phyloP scores from a whole-genome alignment of 92 coral and sea anemone species.

The Zoanthus gigantus region DNA sequence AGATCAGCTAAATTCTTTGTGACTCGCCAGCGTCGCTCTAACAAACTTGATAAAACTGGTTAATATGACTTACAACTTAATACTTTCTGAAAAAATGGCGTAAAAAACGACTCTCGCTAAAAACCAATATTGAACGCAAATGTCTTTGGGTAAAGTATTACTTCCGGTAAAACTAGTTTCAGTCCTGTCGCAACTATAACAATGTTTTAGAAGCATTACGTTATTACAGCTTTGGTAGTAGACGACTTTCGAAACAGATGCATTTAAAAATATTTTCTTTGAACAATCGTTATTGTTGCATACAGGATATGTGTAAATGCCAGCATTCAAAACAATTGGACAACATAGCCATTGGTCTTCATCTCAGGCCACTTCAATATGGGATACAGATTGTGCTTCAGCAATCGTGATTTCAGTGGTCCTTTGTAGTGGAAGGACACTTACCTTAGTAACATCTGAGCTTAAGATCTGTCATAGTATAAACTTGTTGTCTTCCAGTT shows the following conservation, averaged over 20 bases:
- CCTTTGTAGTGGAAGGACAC: neutral
- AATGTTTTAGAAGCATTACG: neutral
- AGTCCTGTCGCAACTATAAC: no score
- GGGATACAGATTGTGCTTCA: neutral
- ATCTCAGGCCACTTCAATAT: neutral
- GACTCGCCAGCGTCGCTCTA: no score
- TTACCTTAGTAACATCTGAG: neutral
- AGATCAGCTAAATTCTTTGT: no score
- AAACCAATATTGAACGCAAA: no score
- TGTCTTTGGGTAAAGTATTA: no score
- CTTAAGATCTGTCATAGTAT: constrained; percentile 10
- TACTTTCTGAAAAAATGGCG: no score
- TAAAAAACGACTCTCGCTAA: no score
- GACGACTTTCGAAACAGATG: neutral
- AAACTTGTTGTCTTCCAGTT: constrained; percentile 8
- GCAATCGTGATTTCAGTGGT: neutral
- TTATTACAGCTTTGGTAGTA: neutral
- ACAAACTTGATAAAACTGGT: no score
- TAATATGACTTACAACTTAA: no score
- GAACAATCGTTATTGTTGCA: constrained; percentile 17
- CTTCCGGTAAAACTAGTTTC: no score
- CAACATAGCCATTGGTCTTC: neutral
- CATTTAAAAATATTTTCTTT: neutral
- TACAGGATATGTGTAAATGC: neutral
- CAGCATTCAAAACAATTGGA: neutral